Conservation (phyloP, 1,140 invertebrate species). For the Helicoverpa armigera region DNA sequence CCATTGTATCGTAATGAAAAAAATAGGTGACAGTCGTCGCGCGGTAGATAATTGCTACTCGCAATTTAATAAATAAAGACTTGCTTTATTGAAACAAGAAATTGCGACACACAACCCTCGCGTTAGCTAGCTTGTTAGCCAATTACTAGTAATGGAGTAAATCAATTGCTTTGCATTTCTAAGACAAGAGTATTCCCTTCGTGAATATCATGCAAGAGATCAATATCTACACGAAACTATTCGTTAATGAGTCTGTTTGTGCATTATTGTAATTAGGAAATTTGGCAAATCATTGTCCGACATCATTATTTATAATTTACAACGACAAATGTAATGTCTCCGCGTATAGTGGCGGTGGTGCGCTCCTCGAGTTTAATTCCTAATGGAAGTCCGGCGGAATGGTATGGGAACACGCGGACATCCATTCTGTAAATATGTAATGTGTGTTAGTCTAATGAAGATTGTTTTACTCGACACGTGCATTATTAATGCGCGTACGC, state of each 20-base stretch:
- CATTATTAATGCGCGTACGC: conserved; percentile 86
- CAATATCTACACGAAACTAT: conserved; percentile 56
- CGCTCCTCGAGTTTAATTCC: conserved; percentile 52
- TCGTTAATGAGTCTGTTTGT: conserved; percentile 39
- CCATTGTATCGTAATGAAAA: conserved; percentile 65
- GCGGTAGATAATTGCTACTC: conserved; percentile 67
- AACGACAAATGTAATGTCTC: conserved; percentile 52
- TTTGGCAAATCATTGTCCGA: conserved; percentile 75
- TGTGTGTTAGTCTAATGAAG: conserved; percentile 84
- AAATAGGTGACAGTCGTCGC: conserved; percentile 59
- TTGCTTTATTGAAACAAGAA: conserved; percentile 81
- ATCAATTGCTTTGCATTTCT: conserved; percentile 68
- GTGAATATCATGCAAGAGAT: conserved; percentile 51
- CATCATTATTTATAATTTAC: conserved; percentile 64
- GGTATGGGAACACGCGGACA: conserved; percentile 45
- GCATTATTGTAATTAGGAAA: conserved; percentile 74
- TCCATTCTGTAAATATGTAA: conserved; percentile 74
- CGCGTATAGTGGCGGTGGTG: conserved; percentile 30
- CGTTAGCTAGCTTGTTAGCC: conserved; percentile 64
- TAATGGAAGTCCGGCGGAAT: conserved; percentile 59
- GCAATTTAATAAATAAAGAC: conserved; percentile 76
- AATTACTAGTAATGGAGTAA: conserved; percentile 71
- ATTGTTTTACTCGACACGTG: conserved; percentile 82
- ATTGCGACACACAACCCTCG: conserved; percentile 73
- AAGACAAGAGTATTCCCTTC: conserved; percentile 58